These are phyloP conservation scores for Holothuria leucospilota DNA, from an alignment of 53 echinoderm and acorn worm genomes.

Conservation along the genomic window DNA sequence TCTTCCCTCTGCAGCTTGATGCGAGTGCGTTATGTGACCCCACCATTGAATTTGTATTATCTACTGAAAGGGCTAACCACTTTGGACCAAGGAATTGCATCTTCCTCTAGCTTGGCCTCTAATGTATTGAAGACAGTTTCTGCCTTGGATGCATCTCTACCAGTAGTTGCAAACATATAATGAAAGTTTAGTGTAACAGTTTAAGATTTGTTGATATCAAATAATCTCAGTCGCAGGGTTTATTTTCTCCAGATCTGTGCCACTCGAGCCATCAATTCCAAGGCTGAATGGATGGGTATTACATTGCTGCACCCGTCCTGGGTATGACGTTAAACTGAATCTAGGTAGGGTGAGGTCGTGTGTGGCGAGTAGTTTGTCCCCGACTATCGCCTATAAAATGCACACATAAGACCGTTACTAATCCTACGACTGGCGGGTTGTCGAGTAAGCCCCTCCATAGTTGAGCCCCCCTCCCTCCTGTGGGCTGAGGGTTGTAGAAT, in stretches of 20 bases:
- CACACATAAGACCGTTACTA: no score
- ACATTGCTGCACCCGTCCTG: no score
- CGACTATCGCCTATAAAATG: no score
- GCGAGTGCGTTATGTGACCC: background rate
- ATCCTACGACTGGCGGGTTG: no score
- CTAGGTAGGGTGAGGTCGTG: no score
- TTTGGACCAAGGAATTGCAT: background rate
- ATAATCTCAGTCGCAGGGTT: slow-evolving; percentile 26
- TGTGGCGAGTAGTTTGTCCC: no score
- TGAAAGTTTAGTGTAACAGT: background rate
- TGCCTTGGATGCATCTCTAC: background rate
- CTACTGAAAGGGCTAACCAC: slow-evolving; percentile 14
- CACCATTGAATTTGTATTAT: slow-evolving; percentile 16
- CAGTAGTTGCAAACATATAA: background rate
- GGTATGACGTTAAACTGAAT: no score
- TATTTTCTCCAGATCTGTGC: slow-evolving; percentile 21
- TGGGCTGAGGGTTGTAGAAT: no score
- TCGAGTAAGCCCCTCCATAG: no score
- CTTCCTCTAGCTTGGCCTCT: background rate
- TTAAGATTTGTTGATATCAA: slow-evolving; percentile 13
- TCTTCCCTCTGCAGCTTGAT: slow-evolving; percentile 15
- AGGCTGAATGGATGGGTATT: slow-evolving; percentile 24
- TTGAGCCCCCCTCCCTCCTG: no score
- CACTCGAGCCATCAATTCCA: slow-evolving; percentile 33
- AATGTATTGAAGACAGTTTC: background rate